These are phyloP conservation scores for Chaunax sp. DNA, from an alignment of 2,797 vertebrate genomes.

Conservation along the genomic window DNA sequence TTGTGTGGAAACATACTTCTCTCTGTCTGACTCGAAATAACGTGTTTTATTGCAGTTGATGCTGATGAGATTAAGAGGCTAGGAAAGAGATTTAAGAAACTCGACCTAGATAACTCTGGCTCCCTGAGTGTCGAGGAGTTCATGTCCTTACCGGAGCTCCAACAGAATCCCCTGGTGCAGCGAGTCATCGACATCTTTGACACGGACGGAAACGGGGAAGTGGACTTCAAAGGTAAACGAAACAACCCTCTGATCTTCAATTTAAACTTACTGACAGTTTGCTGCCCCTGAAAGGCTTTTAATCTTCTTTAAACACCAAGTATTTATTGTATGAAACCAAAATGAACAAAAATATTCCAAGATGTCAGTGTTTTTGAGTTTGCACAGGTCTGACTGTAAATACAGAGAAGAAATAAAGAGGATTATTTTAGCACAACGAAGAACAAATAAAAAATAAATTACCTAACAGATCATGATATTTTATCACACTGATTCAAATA, in stretches of 20 bases:
- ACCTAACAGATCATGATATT: too few relatives aligned
- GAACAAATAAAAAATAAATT: too few relatives aligned
- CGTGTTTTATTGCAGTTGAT: conserved; percentile 77
- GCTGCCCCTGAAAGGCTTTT: too few relatives aligned
- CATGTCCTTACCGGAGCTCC: conserved; percentile 94
- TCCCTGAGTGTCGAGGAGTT: conserved; percentile 96
- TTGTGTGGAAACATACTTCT: too few relatives aligned
- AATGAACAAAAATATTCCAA: too few relatives aligned
- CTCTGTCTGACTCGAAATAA: conserved; percentile 11
- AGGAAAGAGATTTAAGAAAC: conserved; percentile 96
- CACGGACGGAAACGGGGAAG: conserved; percentile 94
- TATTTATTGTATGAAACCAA: too few relatives aligned
- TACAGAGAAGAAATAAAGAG: too few relatives aligned
- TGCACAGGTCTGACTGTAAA: too few relatives aligned
- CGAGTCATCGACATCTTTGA: conserved; percentile 98
- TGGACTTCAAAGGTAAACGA: conserved; percentile 94
- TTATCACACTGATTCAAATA: too few relatives aligned
- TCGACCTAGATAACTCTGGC: conserved; percentile 96
- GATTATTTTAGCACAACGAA: too few relatives aligned
- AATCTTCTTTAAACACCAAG: too few relatives aligned
- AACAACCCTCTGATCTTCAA: not conserved
- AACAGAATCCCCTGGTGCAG: conserved; percentile 94
- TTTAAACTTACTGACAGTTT: not conserved
- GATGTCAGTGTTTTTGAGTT: too few relatives aligned
- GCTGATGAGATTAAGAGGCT: conserved; percentile 97